These are phyloP conservation scores for Melanaphis sacchari DNA, from an alignment of 1,140 invertebrate genomes.

Conservation along the genomic window DNA sequence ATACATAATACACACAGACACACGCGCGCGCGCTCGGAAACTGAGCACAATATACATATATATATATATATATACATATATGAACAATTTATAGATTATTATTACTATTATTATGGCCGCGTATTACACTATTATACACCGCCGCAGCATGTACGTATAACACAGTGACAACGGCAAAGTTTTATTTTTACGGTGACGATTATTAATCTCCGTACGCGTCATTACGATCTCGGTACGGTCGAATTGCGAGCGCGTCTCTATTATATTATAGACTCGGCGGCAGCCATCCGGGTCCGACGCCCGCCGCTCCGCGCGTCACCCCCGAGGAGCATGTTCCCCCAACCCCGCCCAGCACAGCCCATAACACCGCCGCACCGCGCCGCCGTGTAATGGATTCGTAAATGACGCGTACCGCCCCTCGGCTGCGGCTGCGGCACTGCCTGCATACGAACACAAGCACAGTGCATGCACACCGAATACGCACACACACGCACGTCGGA, in stretches of 20 bases:
- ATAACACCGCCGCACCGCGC: not conserved
- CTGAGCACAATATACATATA: not conserved
- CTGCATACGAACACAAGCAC: not conserved
- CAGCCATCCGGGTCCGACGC: slow-evolving; percentile 33
- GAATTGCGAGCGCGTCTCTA: not conserved
- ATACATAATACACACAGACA: not conserved
- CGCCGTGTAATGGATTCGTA: slow-evolving; percentile 53
- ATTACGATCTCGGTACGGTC: slow-evolving; percentile 34
- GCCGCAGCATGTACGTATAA: not conserved
- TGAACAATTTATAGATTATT: not conserved
- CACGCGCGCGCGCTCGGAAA: not conserved
- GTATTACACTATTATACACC: not conserved
- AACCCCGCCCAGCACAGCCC: not conserved
- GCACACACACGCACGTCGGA: not conserved
- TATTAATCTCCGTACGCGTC: slow-evolving; percentile 38
- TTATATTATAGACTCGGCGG: not conserved
- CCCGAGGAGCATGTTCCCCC: not conserved
- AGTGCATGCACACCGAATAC: not conserved
- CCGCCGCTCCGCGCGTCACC: not conserved
- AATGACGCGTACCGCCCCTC: slow-evolving; percentile 56
- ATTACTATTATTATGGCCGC: not conserved
- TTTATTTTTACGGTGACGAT: slow-evolving; percentile 46
- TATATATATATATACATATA: not conserved
- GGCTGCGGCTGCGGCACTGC: not conserved
- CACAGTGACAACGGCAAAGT: slow-evolving; percentile 1